Percentiles rank a stretch among this genome's conserved stretches.
phyloP scores from a whole-genome alignment of 2,797 vertebrate genomes.

The Eptatretus atami region DNA sequence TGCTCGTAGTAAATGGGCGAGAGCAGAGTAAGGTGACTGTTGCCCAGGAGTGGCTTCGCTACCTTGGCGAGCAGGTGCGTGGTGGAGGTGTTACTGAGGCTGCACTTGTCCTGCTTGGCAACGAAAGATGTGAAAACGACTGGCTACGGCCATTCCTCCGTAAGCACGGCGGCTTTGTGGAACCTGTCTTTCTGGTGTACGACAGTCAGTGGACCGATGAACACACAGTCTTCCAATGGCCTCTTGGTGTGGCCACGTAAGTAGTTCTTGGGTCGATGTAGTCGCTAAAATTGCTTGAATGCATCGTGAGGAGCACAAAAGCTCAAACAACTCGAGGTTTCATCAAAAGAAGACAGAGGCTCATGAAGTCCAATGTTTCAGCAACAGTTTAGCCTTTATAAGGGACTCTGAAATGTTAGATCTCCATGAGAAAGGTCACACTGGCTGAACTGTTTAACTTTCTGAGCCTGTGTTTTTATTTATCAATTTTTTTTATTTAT shows the following conservation, averaged over 20 bases:
- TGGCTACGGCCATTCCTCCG: background rate
- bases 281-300: background rate
- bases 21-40: background rate
- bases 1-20: background rate
- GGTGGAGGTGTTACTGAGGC: background rate
- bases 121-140: slow-evolving; percentile 3
- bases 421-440: too few relatives aligned
- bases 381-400: too few relatives aligned
- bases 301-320: too few relatives aligned
- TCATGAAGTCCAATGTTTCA: too few relatives aligned
- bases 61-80: background rate
- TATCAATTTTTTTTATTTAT: too few relatives aligned
- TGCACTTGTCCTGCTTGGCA: background rate
- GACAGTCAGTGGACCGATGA: background rate
- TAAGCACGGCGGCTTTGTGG: background rate
- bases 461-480: too few relatives aligned
- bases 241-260: background rate
- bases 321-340: too few relatives aligned
- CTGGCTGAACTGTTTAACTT: too few relatives aligned
- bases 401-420: too few relatives aligned
- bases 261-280: slow-evolving; percentile 6
- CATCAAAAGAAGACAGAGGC: too few relatives aligned
- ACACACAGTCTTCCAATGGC: background rate
- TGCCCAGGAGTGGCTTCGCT: background rate
- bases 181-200: slow-evolving; percentile 1